These are phyloP conservation scores for Drosophila carrolli DNA, from an alignment of 1,140 invertebrate genomes.

Conservation along the genomic window DNA sequence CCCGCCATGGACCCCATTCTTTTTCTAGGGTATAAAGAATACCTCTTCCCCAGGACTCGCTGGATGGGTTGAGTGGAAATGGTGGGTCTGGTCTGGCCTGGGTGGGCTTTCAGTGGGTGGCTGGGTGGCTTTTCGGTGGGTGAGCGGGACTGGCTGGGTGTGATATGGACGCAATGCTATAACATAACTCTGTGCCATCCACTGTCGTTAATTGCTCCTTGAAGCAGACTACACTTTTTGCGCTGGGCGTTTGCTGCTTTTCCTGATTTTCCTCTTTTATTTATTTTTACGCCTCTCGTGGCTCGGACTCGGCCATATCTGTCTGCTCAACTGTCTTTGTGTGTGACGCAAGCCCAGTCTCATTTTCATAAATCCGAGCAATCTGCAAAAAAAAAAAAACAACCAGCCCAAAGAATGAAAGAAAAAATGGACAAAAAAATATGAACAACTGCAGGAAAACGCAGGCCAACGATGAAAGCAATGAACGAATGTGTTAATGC, in stretches of 20 bases:
- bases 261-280: slow-evolving; percentile 45
- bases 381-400: slow-evolving; percentile 39
- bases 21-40: slow-evolving; percentile 30
- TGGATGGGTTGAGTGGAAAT: slow-evolving; percentile 4
- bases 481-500: slow-evolving; percentile 78
- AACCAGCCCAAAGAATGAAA: slow-evolving; percentile 27
- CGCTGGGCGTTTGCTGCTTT: slow-evolving; percentile 19
- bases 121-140: neutral
- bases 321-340: slow-evolving; percentile 29
- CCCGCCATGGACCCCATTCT: slow-evolving; percentile 10
- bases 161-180: slow-evolving; percentile 65
- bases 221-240: slow-evolving; percentile 76
- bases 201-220: slow-evolving; percentile 82
- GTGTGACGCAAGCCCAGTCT: slow-evolving; percentile 68
- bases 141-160: slow-evolving; percentile 49
- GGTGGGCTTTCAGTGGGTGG: neutral
- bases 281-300: slow-evolving; percentile 43
- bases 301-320: slow-evolving; percentile 23
- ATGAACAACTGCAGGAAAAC: slow-evolving; percentile 77
- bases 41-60: slow-evolving; percentile 18
- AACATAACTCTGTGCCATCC: slow-evolving; percentile 74
- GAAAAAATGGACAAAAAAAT: slow-evolving; percentile 51
- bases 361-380: slow-evolving; percentile 77
- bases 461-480: slow-evolving; percentile 57
- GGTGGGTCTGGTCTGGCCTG: neutral